Percentiles rank a stretch among this genome's conserved stretches.
phyloP scores from a whole-genome alignment of 2,888 invertebrate genomes.

The Caenorhabditis macrosperma region DNA sequence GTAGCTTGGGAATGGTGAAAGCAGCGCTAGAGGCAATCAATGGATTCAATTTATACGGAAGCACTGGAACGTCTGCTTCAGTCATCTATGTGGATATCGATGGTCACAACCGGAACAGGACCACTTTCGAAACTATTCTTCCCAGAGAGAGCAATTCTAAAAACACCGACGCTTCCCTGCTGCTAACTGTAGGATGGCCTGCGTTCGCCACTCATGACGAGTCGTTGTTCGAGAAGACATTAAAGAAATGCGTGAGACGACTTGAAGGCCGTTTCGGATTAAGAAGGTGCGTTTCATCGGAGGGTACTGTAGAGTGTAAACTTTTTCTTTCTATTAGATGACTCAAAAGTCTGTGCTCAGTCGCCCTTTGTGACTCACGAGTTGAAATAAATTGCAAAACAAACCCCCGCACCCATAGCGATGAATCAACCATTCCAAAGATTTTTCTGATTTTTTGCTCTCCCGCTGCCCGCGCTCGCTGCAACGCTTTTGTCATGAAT shows the following conservation, averaged over 20 bases:
- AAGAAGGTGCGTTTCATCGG: constrained; percentile 86
- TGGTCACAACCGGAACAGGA: constrained; percentile 97
- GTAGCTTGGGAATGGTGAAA: constrained; percentile 82
- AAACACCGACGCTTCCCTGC: constrained; percentile 93
- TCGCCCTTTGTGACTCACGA: not conserved
- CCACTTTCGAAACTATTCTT: constrained; percentile 97
- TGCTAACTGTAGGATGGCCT: constrained; percentile 96
- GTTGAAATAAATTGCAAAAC: not conserved
- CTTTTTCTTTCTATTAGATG: not conserved
- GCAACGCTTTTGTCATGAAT: constrained; percentile 26
- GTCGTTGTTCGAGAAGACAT: constrained; percentile 89
- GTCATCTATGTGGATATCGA: constrained; percentile 99
- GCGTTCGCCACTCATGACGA: constrained; percentile 98
- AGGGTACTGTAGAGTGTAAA: not conserved
- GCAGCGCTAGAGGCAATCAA: constrained; percentile 98
- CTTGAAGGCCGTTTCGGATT: constrained; percentile 93
- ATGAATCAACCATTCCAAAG: not conserved
- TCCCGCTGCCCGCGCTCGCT: not conserved
- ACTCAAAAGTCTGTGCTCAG: no score
- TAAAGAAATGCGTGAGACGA: constrained; percentile 84
- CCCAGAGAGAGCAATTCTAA: constrained; percentile 98
- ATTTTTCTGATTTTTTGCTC: not conserved
- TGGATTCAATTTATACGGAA: constrained; percentile 97
- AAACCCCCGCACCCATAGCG: not conserved
- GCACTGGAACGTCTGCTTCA: constrained; percentile 94